Conservation (phyloP, 2,888 invertebrate genomes). For the Teleiodes luculella region DNA sequence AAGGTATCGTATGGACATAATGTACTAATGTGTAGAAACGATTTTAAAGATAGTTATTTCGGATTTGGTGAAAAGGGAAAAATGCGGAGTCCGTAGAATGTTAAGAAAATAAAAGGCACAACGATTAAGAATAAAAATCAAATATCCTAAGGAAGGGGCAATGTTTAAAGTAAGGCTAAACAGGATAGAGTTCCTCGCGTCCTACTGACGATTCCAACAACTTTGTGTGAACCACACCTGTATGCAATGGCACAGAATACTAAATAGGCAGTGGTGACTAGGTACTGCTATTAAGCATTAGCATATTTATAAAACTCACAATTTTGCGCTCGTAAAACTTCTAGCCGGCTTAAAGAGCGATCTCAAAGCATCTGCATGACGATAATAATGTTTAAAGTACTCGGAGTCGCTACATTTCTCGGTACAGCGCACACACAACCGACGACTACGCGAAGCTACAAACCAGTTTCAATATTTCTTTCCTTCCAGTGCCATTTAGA, state of each 20-base stretch:
- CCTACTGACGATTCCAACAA: neutral
- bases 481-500: constrained; percentile 55
- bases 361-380: constrained; percentile 50
- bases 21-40: too few relatives aligned
- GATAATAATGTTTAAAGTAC: constrained; percentile 27
- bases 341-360: constrained; percentile 44
- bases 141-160: neutral
- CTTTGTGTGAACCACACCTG: constrained; percentile 4
- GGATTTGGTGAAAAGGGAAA: too few relatives aligned
- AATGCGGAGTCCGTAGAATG: neutral
- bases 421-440: constrained; percentile 59
- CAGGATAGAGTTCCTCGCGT: neutral
- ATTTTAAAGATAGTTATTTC: too few relatives aligned
- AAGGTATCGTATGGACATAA: too few relatives aligned
- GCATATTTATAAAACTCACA: constrained; percentile 16
- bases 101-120: neutral
- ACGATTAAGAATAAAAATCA: neutral
- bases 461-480: constrained; percentile 47
- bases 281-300: neutral
- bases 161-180: neutral
- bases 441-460: constrained; percentile 47
- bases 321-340: constrained; percentile 36
- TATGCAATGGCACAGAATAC: constrained; percentile 2
- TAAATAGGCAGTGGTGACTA: too few relatives aligned
- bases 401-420: constrained; percentile 36